phyloP scores from a whole-genome alignment of 1,140 invertebrate genomes.

The Eriosoma lanigerum region DNA sequence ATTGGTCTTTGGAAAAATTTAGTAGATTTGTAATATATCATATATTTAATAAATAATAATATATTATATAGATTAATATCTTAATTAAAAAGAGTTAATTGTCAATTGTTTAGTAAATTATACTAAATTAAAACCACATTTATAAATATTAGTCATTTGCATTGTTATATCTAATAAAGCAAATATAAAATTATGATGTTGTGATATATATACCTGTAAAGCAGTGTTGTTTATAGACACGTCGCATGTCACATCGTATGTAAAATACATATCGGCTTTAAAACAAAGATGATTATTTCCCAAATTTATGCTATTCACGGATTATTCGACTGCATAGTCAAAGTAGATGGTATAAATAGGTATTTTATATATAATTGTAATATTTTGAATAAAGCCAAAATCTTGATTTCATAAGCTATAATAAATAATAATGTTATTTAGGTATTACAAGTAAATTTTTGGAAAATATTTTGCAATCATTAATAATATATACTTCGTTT shows the following conservation, averaged over 20 bases:
- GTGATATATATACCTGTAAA: no score
- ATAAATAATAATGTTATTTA: background rate
- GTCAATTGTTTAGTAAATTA: no score
- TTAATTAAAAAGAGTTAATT: no score
- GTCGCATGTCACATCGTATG: background rate
- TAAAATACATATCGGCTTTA: slow-evolving; percentile 1
- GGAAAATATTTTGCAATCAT: background rate
- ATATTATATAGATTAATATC: no score
- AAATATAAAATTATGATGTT: no score
- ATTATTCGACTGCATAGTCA: slow-evolving; percentile 25
- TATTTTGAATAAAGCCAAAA: background rate
- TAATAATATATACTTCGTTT: no score
- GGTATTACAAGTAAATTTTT: background rate
- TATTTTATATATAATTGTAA: background rate
- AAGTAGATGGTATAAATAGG: background rate
- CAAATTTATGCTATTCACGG: slow-evolving; percentile 25
- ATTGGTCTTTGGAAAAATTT: no score
- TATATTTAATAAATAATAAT: no score
- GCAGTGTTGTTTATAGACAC: background rate
- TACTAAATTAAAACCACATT: no score
- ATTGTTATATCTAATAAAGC: no score
- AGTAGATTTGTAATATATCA: no score
- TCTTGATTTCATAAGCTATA: background rate
- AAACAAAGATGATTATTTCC: background rate
- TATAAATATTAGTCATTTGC: no score